Conservation (phyloP, 2,797 vertebrate species). For the Limnodromus scolopaceus region DNA sequence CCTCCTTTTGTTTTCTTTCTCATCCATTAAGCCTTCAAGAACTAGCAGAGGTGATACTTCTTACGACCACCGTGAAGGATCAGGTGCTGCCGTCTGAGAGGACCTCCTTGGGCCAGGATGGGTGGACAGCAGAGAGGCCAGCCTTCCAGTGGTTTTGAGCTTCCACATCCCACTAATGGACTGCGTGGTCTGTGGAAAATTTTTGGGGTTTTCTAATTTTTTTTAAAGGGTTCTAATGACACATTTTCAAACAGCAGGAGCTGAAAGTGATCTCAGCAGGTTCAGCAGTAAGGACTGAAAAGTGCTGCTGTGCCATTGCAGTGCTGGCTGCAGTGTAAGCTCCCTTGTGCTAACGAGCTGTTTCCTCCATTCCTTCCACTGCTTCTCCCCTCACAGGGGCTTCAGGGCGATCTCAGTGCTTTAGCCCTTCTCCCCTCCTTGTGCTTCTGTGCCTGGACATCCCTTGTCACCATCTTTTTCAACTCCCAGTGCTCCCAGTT, state of each 20-base stretch:
- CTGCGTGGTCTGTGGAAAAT: not conserved
- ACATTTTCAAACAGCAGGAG: not conserved
- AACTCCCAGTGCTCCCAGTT: not conserved
- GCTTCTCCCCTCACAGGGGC: not conserved
- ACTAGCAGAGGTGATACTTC: not conserved
- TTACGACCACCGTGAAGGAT: not conserved
- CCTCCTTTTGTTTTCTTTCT: not conserved
- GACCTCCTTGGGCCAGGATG: rapidly evolving
- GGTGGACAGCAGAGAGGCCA: not conserved
- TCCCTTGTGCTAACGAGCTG: not conserved
- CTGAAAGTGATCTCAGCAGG: not conserved
- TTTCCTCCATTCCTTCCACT: not conserved
- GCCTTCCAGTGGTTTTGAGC: not conserved
- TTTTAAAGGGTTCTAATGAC: not conserved
- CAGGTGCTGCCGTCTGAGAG: not conserved
- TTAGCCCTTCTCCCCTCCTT: not conserved
- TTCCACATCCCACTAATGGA: not conserved
- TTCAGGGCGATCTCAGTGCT: rapidly evolving
- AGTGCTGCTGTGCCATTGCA: not conserved
- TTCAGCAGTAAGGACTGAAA: not conserved
- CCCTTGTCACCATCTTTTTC: not conserved
- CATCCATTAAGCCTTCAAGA: not conserved
- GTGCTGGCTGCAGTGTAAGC: not conserved
- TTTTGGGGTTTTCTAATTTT: not conserved
- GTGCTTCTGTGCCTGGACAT: not conserved